Evolutionary conservation across 1,140 invertebrate species (phyloP).

Genomic region (Copidosoma floridanum): DNA sequence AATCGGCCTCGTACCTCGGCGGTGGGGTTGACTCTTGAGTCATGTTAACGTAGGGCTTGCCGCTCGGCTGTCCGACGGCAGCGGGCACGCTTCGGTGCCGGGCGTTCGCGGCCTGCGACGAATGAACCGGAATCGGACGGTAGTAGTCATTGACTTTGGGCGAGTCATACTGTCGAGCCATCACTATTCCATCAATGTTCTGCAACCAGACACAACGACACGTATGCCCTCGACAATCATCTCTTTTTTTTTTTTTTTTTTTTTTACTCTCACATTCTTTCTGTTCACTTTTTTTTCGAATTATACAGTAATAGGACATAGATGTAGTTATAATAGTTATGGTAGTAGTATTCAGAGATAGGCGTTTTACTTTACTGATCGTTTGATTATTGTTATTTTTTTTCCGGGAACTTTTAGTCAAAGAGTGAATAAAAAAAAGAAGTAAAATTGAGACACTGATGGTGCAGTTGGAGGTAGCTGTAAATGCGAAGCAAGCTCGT

Average conservation of each 20-base stretch:
- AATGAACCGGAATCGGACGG: conserved; percentile 53
- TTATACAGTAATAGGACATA: too few species aligned
- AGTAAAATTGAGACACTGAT: too few species aligned
- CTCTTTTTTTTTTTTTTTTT: conserved; percentile 19
- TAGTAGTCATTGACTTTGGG: conserved; percentile 53
- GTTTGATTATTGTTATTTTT: neutral
- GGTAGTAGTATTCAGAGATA: too few species aligned
- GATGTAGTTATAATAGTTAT: too few species aligned
- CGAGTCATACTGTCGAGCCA: conserved; percentile 52
- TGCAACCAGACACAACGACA: conserved; percentile 59
- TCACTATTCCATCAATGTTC: conserved; percentile 59
- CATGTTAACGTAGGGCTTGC: conserved; percentile 50
- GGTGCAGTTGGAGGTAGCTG: too few species aligned
- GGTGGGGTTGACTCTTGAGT: conserved; percentile 37
- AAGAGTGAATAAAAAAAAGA: too few species aligned
- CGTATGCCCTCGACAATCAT: conserved; percentile 55
- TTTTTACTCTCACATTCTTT: too few species aligned
- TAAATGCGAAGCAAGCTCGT: too few species aligned
- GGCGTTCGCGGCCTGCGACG: conserved; percentile 37
- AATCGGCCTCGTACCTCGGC: conserved; percentile 43
- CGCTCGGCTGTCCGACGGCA: conserved; percentile 22
- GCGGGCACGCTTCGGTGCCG: conserved; percentile 38
- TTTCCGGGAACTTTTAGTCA: too few species aligned
- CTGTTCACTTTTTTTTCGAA: too few species aligned
- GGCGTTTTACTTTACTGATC: neutral